These are phyloP conservation scores for Catocala sponsa DNA, from an alignment of 2,888 invertebrate genomes.

Conservation along the genomic window DNA sequence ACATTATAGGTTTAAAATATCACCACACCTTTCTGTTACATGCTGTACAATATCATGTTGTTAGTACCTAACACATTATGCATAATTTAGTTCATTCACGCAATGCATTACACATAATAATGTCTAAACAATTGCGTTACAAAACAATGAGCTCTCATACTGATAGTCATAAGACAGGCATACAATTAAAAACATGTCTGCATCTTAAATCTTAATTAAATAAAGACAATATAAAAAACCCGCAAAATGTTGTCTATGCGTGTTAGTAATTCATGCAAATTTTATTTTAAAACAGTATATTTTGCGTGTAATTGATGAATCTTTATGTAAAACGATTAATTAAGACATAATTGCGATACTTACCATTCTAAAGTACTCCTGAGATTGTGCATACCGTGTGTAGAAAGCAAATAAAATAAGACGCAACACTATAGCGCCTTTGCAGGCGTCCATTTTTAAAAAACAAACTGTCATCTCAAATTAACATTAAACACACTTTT, in stretches of 20 bases:
- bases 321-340: conserved; percentile 25
- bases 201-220: too few relatives aligned
- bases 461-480: conserved; percentile 37
- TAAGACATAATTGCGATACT: conserved; percentile 55
- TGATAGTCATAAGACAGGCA: too few relatives aligned
- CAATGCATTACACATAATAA: neutral
- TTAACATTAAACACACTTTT: conserved; percentile 23
- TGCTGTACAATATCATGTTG: neutral
- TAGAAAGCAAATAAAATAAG: conserved; percentile 76
- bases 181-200: neutral
- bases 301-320: neutral
- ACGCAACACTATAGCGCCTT: conserved; percentile 51
- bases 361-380: conserved; percentile 83
- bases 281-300: too few relatives aligned
- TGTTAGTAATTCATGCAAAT: conserved; percentile 4
- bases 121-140: too few relatives aligned
- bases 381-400: conserved; percentile 71
- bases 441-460: conserved; percentile 65
- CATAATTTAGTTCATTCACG: too few relatives aligned
- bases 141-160: too few relatives aligned
- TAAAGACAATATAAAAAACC: too few relatives aligned
- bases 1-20: too few relatives aligned
- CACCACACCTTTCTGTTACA: too few relatives aligned
- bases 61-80: neutral
- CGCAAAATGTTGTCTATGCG: conserved; percentile 3